phyloP scores from a whole-genome alignment of 2,888 invertebrate genomes.

The Apotomis betuletana region DNA sequence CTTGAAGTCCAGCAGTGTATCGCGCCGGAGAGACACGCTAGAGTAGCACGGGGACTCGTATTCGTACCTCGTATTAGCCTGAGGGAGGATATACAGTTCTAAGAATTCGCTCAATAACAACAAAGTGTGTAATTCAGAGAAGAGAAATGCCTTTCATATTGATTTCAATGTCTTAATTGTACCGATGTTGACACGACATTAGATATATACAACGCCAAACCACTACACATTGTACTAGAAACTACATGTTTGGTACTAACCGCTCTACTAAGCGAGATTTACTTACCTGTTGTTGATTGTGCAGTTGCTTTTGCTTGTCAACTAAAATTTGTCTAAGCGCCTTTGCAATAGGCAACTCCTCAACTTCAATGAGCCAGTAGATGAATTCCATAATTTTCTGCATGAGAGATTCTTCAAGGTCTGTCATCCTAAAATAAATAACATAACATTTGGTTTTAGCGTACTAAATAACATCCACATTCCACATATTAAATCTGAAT shows the following conservation, averaged over 20 bases:
- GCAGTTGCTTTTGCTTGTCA: conserved; percentile 89
- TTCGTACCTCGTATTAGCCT: conserved; percentile 75
- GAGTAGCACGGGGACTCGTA: conserved; percentile 75
- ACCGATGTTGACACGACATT: no score
- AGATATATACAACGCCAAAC: no score
- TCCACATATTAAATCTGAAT: no score
- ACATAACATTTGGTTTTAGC: neutral
- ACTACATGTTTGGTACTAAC: no score
- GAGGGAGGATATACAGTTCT: conserved; percentile 36
- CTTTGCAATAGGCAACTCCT: conserved; percentile 96
- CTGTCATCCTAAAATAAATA: conserved; percentile 86
- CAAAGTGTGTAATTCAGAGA: no score
- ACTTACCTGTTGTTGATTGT: conserved; percentile 74
- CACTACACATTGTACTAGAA: no score
- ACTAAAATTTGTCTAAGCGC: conserved; percentile 94
- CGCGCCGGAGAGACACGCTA: conserved; percentile 73
- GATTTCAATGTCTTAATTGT: no score
- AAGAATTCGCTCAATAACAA: neutral
- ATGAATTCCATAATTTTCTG: conserved; percentile 96
- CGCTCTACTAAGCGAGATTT: neutral
- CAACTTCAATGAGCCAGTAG: conserved; percentile 95
- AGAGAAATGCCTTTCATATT: no score
- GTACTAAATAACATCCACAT: no score
- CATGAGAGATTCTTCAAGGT: conserved; percentile 91
- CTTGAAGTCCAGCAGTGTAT: conserved; percentile 94